These are phyloP conservation scores for Botrylloides violaceus DNA, from an alignment of 23 tunicate genomes.

Conservation along the genomic window DNA sequence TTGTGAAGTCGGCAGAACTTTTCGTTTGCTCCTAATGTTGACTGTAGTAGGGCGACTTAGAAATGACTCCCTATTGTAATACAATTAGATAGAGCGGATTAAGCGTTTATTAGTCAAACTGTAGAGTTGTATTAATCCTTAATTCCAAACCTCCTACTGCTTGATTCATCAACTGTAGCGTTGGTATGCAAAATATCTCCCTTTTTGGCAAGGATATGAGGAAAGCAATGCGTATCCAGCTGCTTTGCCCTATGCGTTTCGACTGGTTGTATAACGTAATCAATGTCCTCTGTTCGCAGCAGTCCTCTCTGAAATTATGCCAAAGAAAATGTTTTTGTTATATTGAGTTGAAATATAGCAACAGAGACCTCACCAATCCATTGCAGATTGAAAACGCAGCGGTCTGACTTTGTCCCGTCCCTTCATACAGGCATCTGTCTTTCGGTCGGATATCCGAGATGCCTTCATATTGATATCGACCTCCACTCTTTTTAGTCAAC, in stretches of 20 bases:
- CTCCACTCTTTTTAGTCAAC: background rate
- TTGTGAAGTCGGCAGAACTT: too few species aligned
- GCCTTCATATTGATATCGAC: background rate
- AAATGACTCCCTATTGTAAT: too few species aligned
- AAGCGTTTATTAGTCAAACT: too few species aligned
- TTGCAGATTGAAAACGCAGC: background rate
- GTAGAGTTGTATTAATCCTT: too few species aligned
- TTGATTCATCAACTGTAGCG: background rate
- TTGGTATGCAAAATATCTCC: background rate
- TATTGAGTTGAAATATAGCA: too few species aligned
- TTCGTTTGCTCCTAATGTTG: too few species aligned
- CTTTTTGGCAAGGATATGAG: background rate
- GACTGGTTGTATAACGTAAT: background rate
- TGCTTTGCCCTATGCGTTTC: background rate
- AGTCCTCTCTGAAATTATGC: background rate
- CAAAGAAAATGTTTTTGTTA: too few species aligned
- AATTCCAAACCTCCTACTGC: background rate
- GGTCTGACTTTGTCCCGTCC: background rate
- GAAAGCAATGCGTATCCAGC: too few species aligned
- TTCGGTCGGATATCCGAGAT: background rate
- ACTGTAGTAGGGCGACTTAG: too few species aligned
- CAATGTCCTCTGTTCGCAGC: background rate
- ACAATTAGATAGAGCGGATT: background rate
- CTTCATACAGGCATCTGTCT: background rate
- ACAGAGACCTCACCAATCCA: conserved; percentile 1